Conservation (phyloP, 2,113 vertebrate genomes). For the Acinonyx jubatus region DNA sequence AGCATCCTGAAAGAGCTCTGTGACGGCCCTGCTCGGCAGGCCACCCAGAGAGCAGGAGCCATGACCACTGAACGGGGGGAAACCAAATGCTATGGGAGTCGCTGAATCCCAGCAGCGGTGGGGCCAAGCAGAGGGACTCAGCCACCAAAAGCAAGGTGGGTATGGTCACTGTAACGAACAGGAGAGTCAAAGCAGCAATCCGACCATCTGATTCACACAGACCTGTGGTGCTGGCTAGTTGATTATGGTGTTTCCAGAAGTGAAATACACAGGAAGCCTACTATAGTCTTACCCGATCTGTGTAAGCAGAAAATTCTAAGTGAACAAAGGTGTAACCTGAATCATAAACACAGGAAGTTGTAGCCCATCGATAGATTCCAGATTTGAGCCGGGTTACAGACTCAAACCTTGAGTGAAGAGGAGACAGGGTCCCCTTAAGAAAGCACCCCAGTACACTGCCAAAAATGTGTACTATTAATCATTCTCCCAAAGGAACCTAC, state of each 20-base stretch:
- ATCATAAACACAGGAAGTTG: neutral
- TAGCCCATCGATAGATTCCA: neutral
- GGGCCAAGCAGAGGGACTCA: neutral
- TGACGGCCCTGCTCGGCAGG: neutral
- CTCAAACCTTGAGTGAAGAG: neutral
- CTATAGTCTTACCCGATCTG: neutral
- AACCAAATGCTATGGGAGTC: neutral
- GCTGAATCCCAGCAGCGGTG: neutral
- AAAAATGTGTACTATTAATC: neutral
- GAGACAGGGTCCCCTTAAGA: neutral
- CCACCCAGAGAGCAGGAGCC: neutral
- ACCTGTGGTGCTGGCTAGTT: fast-evolving
- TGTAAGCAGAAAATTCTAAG: neutral
- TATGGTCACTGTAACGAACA: fast-evolving
- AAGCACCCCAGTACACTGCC: neutral
- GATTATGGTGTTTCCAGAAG: neutral
- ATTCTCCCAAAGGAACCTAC: no score
- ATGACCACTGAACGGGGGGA: fast-evolving
- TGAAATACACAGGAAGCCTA: neutral
- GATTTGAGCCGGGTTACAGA: neutral
- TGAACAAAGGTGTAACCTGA: neutral
- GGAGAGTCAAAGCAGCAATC: neutral
- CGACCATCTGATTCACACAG: no score
- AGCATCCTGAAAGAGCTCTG: neutral
- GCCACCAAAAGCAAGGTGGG: neutral